Evolutionary conservation across 2,888 invertebrate species (phyloP).

Genomic region (Portevinia maculata): DNA sequence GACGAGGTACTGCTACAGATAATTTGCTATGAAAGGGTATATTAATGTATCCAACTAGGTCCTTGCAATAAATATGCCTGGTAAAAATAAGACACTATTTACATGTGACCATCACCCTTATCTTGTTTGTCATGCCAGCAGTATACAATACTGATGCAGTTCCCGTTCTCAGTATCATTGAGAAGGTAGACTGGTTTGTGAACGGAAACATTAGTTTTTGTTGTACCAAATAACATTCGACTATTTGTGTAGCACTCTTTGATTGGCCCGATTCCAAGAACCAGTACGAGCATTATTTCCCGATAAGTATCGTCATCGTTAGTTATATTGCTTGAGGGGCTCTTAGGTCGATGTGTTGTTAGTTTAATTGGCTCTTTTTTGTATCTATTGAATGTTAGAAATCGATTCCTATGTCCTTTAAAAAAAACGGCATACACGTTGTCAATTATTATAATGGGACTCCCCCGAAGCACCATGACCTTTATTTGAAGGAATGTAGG

Average conservation of each 20-base stretch:
- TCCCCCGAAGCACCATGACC: constrained; percentile 8
- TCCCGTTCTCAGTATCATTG: constrained; percentile 7
- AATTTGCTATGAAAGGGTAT: background rate
- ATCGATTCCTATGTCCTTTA: constrained; percentile 37
- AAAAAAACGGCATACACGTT: constrained; percentile 26
- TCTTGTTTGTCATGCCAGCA: constrained; percentile 42
- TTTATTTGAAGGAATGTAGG: constrained; percentile 5
- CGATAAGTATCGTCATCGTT: constrained; percentile 34
- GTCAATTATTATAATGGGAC: constrained; percentile 36
- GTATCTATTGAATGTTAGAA: constrained; percentile 20
- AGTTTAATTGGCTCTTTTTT: constrained; percentile 44
- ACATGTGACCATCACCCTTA: constrained; percentile 51
- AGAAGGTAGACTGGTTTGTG: constrained; percentile 43
- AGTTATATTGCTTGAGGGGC: constrained; percentile 19
- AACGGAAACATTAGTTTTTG: constrained; percentile 6
- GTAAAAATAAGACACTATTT: constrained; percentile 54
- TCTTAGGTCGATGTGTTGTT: constrained; percentile 15
- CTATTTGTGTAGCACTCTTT: constrained; percentile 14
- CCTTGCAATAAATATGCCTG: constrained; percentile 42
- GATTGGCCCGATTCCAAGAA: constrained; percentile 54
- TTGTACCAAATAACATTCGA: constrained; percentile 6
- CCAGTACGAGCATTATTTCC: constrained; percentile 38
- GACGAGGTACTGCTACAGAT: background rate
- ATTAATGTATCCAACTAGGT: constrained; percentile 5
- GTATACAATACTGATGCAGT: background rate